phyloP scores from a whole-genome alignment of 2,113 vertebrate species.

The Solea solea region DNA sequence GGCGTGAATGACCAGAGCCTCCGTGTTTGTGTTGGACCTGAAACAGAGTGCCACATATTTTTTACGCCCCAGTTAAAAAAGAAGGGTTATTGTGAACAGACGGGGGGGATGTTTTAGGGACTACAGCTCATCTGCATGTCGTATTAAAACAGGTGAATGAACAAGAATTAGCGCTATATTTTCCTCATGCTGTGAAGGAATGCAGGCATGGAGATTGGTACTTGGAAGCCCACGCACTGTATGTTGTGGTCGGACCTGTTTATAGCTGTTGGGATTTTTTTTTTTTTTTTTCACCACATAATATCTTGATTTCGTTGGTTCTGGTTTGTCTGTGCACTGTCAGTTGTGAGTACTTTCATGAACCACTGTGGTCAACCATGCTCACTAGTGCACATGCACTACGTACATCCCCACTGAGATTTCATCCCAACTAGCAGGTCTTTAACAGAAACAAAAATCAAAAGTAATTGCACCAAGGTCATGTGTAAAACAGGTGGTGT shows the following conservation, averaged over 20 bases:
- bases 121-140: slow-evolving; percentile 45
- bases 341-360: slow-evolving; percentile 59
- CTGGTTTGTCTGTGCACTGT: slow-evolving; percentile 60
- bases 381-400: slow-evolving; percentile 42
- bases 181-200: slow-evolving; percentile 40
- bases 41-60: slow-evolving; percentile 47
- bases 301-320: slow-evolving; percentile 58
- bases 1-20: slow-evolving; percentile 41
- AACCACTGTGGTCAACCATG: slow-evolving; percentile 49
- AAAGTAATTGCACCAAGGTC: slow-evolving; percentile 1
- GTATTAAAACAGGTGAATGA: slow-evolving; percentile 67
- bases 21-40: slow-evolving; percentile 72
- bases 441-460: background rate
- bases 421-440: slow-evolving; percentile 19
- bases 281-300: slow-evolving; percentile 45
- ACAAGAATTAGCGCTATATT: slow-evolving; percentile 36
- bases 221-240: slow-evolving; percentile 43
- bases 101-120: slow-evolving; percentile 48
- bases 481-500: slow-evolving; percentile 14
- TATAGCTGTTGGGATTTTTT: slow-evolving; percentile 55
- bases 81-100: slow-evolving; percentile 61
- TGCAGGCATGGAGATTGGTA: slow-evolving; percentile 43
- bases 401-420: slow-evolving; percentile 18
- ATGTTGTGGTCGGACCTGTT: slow-evolving; percentile 63
- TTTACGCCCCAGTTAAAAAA: slow-evolving; percentile 26